Percentiles rank a stretch among this genome's conserved stretches.
Conservation (phyloP, 2,113 vertebrate species). For the Aldabrachelys gigantea region DNA sequence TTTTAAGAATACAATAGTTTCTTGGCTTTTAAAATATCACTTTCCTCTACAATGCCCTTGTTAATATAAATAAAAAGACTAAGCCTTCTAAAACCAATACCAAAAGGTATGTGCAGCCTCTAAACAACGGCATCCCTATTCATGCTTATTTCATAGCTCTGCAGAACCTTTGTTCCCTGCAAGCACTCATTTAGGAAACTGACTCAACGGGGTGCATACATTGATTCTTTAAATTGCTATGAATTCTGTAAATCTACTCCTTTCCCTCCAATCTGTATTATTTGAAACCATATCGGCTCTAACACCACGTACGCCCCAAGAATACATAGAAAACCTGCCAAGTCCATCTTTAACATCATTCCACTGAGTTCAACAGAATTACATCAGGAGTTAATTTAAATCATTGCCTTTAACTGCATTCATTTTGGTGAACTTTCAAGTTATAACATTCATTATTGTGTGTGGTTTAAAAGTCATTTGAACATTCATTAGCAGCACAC, state of each 20-base stretch:
- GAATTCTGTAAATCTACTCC: neutral
- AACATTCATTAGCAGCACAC: conserved; percentile 35
- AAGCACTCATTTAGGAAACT: neutral
- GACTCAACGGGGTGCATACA: neutral
- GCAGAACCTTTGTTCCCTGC: neutral
- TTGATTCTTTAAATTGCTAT: neutral
- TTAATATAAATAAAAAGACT: neutral
- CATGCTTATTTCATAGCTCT: neutral
- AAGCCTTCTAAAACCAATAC: neutral
- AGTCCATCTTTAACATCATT: neutral
- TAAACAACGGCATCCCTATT: neutral
- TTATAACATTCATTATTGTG: neutral
- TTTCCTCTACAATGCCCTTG: neutral
- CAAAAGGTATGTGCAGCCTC: neutral
- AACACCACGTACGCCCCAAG: neutral
- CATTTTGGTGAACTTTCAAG: conserved; percentile 16
- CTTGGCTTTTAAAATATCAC: neutral
- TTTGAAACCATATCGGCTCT: neutral
- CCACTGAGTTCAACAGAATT: neutral
- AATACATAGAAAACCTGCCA: neutral
- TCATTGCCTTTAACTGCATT: neutral
- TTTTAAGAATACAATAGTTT: neutral
- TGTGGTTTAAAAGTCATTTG: neutral
- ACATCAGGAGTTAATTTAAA: neutral
- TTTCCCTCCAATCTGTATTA: neutral